Evolutionary conservation across 2,797 vertebrate species (phyloP).

Genomic region (Okamejei kenojei): DNA sequence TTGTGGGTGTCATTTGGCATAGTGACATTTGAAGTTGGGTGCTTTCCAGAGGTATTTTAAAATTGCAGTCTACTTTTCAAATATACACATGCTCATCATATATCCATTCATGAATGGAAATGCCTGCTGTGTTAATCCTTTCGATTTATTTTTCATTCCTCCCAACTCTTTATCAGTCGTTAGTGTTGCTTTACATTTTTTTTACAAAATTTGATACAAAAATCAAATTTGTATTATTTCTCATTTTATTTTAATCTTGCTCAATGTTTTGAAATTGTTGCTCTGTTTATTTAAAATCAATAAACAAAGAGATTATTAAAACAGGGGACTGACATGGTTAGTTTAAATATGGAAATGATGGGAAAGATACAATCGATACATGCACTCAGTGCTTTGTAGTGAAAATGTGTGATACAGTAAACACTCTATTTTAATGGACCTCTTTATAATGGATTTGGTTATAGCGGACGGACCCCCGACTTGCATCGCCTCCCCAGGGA

Average conservation of each 20-base stretch:
- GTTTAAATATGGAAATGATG: background rate
- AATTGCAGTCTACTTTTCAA: constrained; percentile 9
- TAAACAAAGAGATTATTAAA: background rate
- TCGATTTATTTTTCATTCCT: background rate
- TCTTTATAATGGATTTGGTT: too few relatives aligned
- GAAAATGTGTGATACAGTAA: background rate
- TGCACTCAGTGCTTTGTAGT: background rate
- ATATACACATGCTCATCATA: background rate
- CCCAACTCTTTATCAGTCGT: background rate
- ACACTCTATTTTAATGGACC: too few relatives aligned
- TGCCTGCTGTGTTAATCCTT: background rate
- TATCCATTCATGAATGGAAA: background rate
- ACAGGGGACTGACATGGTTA: background rate
- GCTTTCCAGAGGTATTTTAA: constrained; percentile 21
- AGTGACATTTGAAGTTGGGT: constrained; percentile 13
- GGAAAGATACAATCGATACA: background rate
- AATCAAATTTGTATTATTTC: background rate
- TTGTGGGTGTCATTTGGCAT: background rate
- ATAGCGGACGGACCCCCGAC: too few relatives aligned
- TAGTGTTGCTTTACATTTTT: background rate
- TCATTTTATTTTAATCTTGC: background rate
- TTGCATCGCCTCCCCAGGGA: too few relatives aligned
- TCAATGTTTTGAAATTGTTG: background rate
- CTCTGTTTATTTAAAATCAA: background rate
- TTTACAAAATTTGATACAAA: too few relatives aligned